phyloP scores from a whole-genome alignment of 2,888 invertebrate species.

The Troilus luridus region DNA sequence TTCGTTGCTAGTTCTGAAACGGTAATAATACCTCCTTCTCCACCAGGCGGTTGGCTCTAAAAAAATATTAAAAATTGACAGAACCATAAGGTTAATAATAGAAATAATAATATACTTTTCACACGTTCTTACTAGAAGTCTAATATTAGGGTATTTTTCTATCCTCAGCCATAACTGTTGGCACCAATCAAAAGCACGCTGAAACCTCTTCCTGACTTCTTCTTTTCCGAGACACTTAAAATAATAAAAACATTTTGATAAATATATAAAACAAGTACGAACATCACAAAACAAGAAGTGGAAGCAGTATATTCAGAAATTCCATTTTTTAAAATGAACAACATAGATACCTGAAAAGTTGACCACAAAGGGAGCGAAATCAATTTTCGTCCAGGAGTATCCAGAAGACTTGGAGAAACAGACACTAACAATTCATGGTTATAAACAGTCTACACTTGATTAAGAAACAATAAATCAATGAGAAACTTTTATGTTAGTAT shows the following conservation, averaged over 20 bases:
- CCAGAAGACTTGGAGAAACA: slow-evolving; percentile 61
- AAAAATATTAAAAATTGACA: slow-evolving; percentile 56
- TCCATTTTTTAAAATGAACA: background rate
- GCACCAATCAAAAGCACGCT: slow-evolving; percentile 82
- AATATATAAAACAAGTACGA: background rate
- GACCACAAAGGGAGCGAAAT: slow-evolving; percentile 89
- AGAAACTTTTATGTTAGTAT: background rate
- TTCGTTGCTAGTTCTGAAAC: slow-evolving; percentile 76
- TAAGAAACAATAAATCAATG: slow-evolving; percentile 65
- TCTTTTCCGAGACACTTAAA: slow-evolving; percentile 73
- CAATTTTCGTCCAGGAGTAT: slow-evolving; percentile 68
- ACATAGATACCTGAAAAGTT: slow-evolving; percentile 73
- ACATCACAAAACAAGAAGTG: background rate
- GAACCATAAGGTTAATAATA: slow-evolving; percentile 28
- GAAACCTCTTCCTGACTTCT: slow-evolving; percentile 79
- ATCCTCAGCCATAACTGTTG: slow-evolving; percentile 76
- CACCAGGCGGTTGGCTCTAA: slow-evolving; percentile 85
- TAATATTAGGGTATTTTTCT: slow-evolving; percentile 77
- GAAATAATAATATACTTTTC: slow-evolving; percentile 20
- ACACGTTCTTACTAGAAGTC: slow-evolving; percentile 76
- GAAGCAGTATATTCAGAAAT: background rate
- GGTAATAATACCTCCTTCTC: slow-evolving; percentile 77
- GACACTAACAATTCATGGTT: slow-evolving; percentile 63
- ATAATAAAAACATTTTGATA: slow-evolving; percentile 14
- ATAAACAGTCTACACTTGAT: slow-evolving; percentile 66